Conservation (phyloP, 1,140 invertebrate species). For the Heliconius hewitsoni region DNA sequence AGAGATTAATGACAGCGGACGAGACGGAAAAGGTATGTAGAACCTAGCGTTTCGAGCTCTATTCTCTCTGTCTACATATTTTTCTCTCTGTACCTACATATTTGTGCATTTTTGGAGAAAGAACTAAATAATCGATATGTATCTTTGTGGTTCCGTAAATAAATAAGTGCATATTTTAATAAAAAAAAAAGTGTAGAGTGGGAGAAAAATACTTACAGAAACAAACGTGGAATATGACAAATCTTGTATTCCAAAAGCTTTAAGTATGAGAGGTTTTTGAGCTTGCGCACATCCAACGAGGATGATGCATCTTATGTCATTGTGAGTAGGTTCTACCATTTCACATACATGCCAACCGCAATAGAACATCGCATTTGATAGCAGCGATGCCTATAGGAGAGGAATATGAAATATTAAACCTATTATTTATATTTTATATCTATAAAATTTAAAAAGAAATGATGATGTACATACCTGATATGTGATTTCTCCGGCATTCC, state of each 20-base stretch:
- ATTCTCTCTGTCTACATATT: too few species aligned
- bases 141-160: too few species aligned
- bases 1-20: too few species aligned
- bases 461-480: slow-evolving; percentile 54
- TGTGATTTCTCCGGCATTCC: slow-evolving; percentile 72
- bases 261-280: slow-evolving; percentile 67
- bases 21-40: too few species aligned
- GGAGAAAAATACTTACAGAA: slow-evolving; percentile 52
- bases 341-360: slow-evolving; percentile 68
- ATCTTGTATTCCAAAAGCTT: slow-evolving; percentile 72
- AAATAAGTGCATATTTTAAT: too few species aligned
- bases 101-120: too few species aligned
- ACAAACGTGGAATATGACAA: slow-evolving; percentile 34
- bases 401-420: not conserved
- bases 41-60: too few species aligned
- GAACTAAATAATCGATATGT: too few species aligned
- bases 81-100: too few species aligned
- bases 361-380: slow-evolving; percentile 65
- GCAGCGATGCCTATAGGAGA: slow-evolving; percentile 60
- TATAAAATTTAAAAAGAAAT: not conserved
- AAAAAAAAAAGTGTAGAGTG: too few species aligned
- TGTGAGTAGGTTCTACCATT: slow-evolving; percentile 44
- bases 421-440: not conserved
- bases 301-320: slow-evolving; percentile 57
- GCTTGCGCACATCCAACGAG: slow-evolving; percentile 67